Base-by-base conservation (phyloP, 2,888 invertebrate genomes). In the Rhimphoctona megacephalus region DNA sequence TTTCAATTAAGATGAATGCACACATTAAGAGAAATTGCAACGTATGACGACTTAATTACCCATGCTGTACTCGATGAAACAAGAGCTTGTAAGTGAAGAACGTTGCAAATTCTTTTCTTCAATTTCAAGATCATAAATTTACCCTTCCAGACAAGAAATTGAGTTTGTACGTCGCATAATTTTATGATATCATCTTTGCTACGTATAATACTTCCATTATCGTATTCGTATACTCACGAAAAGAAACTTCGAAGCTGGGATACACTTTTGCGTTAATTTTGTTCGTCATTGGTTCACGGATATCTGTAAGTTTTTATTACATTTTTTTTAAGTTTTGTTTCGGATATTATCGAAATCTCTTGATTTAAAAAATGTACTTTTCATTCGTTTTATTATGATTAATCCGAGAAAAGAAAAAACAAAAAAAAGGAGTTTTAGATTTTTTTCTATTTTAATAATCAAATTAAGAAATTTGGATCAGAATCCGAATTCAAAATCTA, bases 21-120 rank as follows among this genome's bases (percentile, higher is more conserved):
- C 72, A 78, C 85, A 79, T 85, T 83, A 72, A 81, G 77, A 76
- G 83, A 66, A 69, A 77, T 69, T 77, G 81, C 83, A 79, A 81
- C 70, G 85, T 85, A 81, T 87, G 83, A 87, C 87, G 87, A 85
- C 83, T 87, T 85, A 87, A 87, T 87, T 85, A 85, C 85, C 87
- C 83, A 67, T 83, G 61, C 33, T 64, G 33, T 61, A 77, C 72
- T 85, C 82, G 81, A 87, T 85, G 83, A 85, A 87, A 85, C 81
- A 74, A 80, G 77, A 81, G 87, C 81, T 57, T 79, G 84, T 81
- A 33, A 81, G 66, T 39, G 33, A 17, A 61, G 66, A 64, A 81
- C 49, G 11, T 49, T 39, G 30, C 36, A 36, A 67, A 61, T 79
- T 80, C n/a, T 73, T 73, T 66, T 66, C 64, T 73, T 66, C 33